Evolutionary conservation across 2,888 invertebrate species (phyloP).

Genomic region (Clusia tigrina): DNA sequence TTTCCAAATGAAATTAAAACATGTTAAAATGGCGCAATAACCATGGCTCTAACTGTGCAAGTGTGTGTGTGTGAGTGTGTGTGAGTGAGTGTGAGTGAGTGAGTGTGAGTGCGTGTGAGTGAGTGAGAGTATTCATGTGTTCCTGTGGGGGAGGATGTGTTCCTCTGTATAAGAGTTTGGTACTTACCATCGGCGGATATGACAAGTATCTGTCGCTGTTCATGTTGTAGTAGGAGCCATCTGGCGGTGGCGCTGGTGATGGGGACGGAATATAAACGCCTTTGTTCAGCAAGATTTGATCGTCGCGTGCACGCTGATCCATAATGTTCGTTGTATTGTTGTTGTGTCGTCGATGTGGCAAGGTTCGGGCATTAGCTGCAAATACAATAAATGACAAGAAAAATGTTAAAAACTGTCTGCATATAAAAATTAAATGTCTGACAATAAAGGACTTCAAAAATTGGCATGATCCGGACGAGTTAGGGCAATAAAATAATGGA

Average conservation of each 20-base stretch:
- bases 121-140: no score
- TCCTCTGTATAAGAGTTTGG: not conserved
- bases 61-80: not conserved
- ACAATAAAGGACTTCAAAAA: no score
- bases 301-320: conserved; percentile 61
- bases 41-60: not conserved
- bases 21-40: conserved; percentile 8
- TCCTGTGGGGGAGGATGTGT: no score
- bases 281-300: conserved; percentile 64
- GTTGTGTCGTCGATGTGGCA: conserved; percentile 64
- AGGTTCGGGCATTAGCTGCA: conserved; percentile 62
- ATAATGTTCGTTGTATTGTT: conserved; percentile 52
- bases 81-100: no score
- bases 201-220: conserved; percentile 80
- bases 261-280: conserved; percentile 66
- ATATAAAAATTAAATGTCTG: not conserved
- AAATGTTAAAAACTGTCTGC: not conserved
- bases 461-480: no score
- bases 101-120: no score
- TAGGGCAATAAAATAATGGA: no score
- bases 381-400: conserved; percentile 28
- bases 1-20: conserved; percentile 18
- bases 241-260: conserved; percentile 78
- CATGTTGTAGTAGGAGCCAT: conserved; percentile 84
- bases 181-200: conserved; percentile 73